These are phyloP conservation scores for Astropecten irregularis DNA, from an alignment of 53 echinoderm and acorn worm genomes.

Conservation along the genomic window DNA sequence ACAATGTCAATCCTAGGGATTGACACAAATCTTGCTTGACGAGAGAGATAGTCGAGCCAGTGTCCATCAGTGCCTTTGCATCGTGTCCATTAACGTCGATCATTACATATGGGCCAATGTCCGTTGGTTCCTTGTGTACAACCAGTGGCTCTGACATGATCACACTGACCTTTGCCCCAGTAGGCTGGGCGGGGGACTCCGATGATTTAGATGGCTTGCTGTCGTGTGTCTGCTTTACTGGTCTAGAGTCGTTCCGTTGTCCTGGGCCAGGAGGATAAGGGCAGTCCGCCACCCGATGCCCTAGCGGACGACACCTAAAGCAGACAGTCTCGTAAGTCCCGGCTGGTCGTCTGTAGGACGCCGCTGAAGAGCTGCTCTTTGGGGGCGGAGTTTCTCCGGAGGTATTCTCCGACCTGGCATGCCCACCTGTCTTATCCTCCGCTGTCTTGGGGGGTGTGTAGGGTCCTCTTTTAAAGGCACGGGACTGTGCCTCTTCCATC, in stretches of 20 bases:
- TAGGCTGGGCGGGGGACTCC: not conserved
- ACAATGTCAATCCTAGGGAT: not conserved
- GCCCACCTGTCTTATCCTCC: not conserved
- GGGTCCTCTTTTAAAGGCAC: not conserved
- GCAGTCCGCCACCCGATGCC: not conserved
- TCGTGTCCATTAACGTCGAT: not conserved
- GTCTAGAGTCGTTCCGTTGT: not conserved
- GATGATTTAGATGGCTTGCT: not conserved
- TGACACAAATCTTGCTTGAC: not conserved
- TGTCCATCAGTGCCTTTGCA: conserved; percentile 18
- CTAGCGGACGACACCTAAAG: conserved; percentile 3
- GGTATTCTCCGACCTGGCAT: not conserved
- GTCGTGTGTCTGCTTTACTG: not conserved
- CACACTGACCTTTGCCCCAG: not conserved
- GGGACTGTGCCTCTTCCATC: not conserved
- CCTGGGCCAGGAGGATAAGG: not conserved
- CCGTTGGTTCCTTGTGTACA: not conserved
- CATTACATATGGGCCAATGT: not conserved
- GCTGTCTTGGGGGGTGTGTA: not conserved
- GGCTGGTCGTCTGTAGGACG: not conserved
- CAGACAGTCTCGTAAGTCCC: conserved; percentile 10
- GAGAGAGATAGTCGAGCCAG: conserved; percentile 11
- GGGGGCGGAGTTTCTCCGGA: not conserved
- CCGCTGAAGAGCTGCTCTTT: not conserved
- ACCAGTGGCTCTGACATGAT: not conserved